phyloP scores from a whole-genome alignment of 2,797 vertebrate species.

The Hydrophis major region DNA sequence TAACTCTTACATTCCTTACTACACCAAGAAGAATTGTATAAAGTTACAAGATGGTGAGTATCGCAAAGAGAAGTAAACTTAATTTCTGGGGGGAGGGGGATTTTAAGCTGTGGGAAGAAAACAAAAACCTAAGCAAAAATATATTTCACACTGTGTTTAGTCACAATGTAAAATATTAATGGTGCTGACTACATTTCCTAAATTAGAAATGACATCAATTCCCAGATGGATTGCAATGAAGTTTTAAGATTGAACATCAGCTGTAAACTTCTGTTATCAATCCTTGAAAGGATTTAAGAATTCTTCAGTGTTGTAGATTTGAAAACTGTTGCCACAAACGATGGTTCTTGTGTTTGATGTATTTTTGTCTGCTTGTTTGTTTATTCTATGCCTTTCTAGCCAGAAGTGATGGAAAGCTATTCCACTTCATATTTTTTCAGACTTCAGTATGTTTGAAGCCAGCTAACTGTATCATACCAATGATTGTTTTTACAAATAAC shows the following conservation, averaged over 20 bases:
- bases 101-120: not conserved
- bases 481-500: not conserved
- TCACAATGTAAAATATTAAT: conserved; percentile 54
- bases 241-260: conserved; percentile 51
- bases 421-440: not conserved
- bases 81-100: conserved; percentile 7
- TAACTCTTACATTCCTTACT: conserved; percentile 29
- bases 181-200: conserved; percentile 31
- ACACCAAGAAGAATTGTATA: conserved; percentile 28
- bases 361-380: not conserved
- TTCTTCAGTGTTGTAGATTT: conserved; percentile 14
- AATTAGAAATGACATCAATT: conserved; percentile 44
- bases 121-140: not conserved
- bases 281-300: conserved; percentile 36
- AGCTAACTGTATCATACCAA: not conserved
- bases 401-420: not conserved
- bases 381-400: not conserved
- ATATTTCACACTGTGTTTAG: conserved; percentile 24
- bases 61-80: not conserved
- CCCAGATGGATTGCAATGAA: conserved; percentile 8
- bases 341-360: not conserved
- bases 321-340: conserved; percentile 25
- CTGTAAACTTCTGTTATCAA: conserved; percentile 27
- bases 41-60: conserved; percentile 3
- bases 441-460: not conserved